Conservation (phyloP, 2,113 vertebrate genomes). For the mouse (Mus musculus) region DNA sequence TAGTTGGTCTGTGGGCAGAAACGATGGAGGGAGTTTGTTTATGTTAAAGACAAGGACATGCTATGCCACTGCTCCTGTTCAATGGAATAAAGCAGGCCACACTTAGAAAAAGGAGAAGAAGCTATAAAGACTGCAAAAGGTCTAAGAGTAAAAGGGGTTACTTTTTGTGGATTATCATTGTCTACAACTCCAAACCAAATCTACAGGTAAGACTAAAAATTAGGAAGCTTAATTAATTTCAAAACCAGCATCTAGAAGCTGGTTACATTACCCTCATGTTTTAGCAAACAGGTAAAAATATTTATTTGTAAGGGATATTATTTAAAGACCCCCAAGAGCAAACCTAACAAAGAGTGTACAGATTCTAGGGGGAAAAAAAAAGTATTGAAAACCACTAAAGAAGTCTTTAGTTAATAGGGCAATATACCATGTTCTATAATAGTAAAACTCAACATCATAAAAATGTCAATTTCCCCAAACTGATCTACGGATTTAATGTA, state of each 20-base stretch:
- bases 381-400: conserved; percentile 64
- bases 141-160: not conserved
- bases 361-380: not conserved
- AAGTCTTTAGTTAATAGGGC: conserved; percentile 60
- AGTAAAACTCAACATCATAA: conserved; percentile 74
- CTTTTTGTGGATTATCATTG: not conserved
- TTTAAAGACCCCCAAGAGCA: conserved; percentile 43
- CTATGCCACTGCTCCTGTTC: not conserved
- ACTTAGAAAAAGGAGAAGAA: not conserved
- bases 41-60: not conserved
- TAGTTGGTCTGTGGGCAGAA: not conserved
- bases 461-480: conserved; percentile 68
- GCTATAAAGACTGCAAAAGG: not conserved
- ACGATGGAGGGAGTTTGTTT: not conserved
- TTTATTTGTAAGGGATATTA: conserved; percentile 56
- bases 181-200: not conserved
- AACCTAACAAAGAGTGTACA: conserved; percentile 30
- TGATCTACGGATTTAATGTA: conserved; percentile 68
- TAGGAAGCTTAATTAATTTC: not conserved
- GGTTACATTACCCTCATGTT: not conserved
- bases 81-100: not conserved
- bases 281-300: not conserved
- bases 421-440: conserved; percentile 56
- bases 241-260: conserved; percentile 4
- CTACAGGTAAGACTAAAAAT: not conserved